Evolutionary conservation across 2,888 invertebrate genomes (phyloP).

Genomic region (Eupithecia pulchellata): DNA sequence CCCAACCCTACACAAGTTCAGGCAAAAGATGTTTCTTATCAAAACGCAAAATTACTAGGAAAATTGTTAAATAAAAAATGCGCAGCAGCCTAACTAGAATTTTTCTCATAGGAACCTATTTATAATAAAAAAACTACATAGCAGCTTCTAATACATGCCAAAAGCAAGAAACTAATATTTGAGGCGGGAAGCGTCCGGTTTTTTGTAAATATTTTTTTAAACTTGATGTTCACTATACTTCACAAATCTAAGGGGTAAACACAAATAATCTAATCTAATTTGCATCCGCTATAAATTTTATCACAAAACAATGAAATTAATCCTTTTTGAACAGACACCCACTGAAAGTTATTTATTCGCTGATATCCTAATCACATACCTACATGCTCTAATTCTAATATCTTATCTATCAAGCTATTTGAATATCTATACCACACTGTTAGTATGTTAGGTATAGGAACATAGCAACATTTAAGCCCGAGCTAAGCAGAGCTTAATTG

Average conservation of each 20-base stretch:
- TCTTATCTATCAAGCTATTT: background rate
- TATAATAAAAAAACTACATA: background rate
- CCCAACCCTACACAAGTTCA: no score
- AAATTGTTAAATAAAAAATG: no score
- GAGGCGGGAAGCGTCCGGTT: no score
- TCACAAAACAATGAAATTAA: background rate
- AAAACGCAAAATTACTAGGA: no score
- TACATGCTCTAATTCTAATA: conserved; percentile 3
- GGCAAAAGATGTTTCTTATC: no score
- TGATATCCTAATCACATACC: background rate
- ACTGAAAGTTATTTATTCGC: background rate
- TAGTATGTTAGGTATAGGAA: no score
- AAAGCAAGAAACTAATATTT: no score
- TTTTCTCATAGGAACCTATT: background rate
- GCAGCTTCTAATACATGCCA: background rate
- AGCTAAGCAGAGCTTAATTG: no score
- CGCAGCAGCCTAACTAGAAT: background rate
- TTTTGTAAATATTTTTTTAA: no score
- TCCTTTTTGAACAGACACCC: background rate
- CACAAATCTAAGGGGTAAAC: no score
- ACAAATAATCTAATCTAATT: background rate
- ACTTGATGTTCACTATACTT: no score
- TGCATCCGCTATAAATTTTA: background rate
- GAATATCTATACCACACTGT: background rate
- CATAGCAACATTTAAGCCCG: no score